Evolutionary conservation across 2,888 invertebrate genomes (phyloP), one percentile per base, ranked within the genome.

Genomic region (Lasioglossum villosulum): DNA sequence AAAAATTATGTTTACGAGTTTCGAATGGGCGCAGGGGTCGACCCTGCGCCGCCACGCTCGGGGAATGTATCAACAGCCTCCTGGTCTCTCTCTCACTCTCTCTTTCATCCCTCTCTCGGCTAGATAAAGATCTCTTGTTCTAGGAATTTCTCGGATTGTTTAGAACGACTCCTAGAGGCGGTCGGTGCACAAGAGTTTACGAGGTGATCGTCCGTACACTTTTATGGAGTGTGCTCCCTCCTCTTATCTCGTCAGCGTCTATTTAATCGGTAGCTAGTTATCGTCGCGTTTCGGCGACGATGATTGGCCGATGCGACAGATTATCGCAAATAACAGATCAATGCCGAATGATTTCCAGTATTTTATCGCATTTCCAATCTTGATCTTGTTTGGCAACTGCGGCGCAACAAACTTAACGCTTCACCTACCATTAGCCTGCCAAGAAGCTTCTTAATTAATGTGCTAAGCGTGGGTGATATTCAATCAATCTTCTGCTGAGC

Each of bases 1-100:
- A 94, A 94, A 94, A 95, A 94, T 95, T 93, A 95, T 93, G 93
- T 94, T 95, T 95, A 95, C 94, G 94, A 94, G 94, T 93, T 93
- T 94, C 91, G 87, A 94, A 94, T 94, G 91, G 93, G 85, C 80
- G 73, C 78, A 86, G 70, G 90, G 90, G 90, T 83, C 83, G 84
- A 78, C 83, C 66, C 63, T 72, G 79, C 80, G 27, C 70, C 73
- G 45, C 66, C 63, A 75, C 72, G 73, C 68, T 80, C 63, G 63
- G 79, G 71, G 79, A 81, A 82, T 71, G 77, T 78, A 86, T 84
- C 78, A 68, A 73, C 70, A 83, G 82, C 78, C 81, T 84, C 78
- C 52, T 37, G 1, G 37, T 34, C 34, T 66, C 66, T 34, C 30
- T 30, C 34, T 68, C 37, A 34, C 63, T 23, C 66, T 19, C 34